These are phyloP conservation scores for Thunnus thynnus DNA, from an alignment of 2,113 vertebrate species.

Conservation along the genomic window DNA sequence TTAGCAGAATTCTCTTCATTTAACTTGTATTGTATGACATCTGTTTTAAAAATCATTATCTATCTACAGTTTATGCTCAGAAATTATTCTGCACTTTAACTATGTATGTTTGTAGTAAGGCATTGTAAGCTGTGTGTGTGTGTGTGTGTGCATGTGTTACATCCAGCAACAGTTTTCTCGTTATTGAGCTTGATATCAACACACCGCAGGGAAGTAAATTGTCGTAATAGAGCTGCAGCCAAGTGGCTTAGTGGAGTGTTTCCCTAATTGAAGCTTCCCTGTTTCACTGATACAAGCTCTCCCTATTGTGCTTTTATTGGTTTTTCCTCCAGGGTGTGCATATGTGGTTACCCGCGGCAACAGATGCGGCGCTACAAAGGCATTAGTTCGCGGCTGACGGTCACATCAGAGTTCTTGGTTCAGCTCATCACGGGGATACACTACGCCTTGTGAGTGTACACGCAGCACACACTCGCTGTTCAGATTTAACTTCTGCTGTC, in stretches of 20 bases:
- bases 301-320: constrained; percentile 22
- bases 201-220: constrained; percentile 26
- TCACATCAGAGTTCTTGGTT: constrained; percentile 97
- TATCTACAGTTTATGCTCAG: not conserved
- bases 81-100: not conserved
- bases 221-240: constrained; percentile 25
- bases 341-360: constrained; percentile 96
- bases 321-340: constrained; percentile 89
- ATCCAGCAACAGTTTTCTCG: not conserved
- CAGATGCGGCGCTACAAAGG: constrained; percentile 94
- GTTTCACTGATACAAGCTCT: constrained; percentile 29
- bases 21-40: not conserved
- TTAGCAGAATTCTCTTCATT: constrained; percentile 2
- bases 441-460: constrained; percentile 93
- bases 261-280: constrained; percentile 14
- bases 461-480: constrained; percentile 7
- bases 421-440: constrained; percentile 98
- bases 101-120: no score
- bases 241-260: constrained; percentile 23
- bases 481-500: not conserved
- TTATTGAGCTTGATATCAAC: not conserved
- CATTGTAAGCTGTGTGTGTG: not conserved
- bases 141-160: not conserved
- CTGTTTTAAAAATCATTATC: not conserved
- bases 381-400: constrained; percentile 90